Conservation (phyloP, 2,888 invertebrate species). For the Eurytoma adleriae region DNA sequence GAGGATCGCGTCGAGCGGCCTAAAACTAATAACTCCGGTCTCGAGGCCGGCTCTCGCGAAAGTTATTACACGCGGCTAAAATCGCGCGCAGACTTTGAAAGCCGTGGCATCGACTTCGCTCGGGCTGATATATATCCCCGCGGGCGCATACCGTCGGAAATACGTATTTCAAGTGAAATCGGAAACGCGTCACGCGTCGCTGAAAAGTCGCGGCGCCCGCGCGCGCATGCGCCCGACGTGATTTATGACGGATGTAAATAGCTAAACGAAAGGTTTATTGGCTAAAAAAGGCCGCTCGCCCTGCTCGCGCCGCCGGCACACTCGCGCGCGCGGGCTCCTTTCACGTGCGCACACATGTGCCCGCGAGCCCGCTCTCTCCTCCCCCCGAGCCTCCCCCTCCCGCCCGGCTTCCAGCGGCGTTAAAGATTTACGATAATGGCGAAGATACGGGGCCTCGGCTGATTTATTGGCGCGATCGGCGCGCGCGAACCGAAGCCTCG, state of each 20-base stretch:
- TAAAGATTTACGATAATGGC: slow-evolving; percentile 73
- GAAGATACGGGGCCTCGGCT: slow-evolving; percentile 66
- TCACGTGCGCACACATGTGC: slow-evolving; percentile 37
- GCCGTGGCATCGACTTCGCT: slow-evolving; percentile 32
- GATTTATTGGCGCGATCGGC: slow-evolving; percentile 70
- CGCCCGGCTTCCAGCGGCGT: slow-evolving; percentile 64
- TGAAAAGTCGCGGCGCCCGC: slow-evolving; percentile 58
- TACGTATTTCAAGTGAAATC: slow-evolving; percentile 57
- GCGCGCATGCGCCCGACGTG: slow-evolving; percentile 61
- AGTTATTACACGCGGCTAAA: slow-evolving; percentile 32
- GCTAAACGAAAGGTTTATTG: slow-evolving; percentile 69
- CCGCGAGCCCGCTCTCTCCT: slow-evolving; percentile 43
- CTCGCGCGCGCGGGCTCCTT: slow-evolving; percentile 24
- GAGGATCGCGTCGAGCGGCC: slow-evolving; percentile 17
- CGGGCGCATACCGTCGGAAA: slow-evolving; percentile 14
- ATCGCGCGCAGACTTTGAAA: not conserved
- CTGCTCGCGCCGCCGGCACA: not conserved
- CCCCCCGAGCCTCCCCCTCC: slow-evolving; percentile 21
- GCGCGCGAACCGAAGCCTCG: slow-evolving; percentile 71
- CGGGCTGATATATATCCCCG: slow-evolving; percentile 20
- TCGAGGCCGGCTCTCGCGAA: slow-evolving; percentile 11
- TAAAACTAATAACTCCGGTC: slow-evolving; percentile 26
- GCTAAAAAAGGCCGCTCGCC: slow-evolving; percentile 57
- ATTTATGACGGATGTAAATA: slow-evolving; percentile 68
- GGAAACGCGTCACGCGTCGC: slow-evolving; percentile 54